These are phyloP conservation scores for Aurelia coerulea DNA, from an alignment of 30 jellyfish, hydroid and myxozoan species.

Conservation along the genomic window DNA sequence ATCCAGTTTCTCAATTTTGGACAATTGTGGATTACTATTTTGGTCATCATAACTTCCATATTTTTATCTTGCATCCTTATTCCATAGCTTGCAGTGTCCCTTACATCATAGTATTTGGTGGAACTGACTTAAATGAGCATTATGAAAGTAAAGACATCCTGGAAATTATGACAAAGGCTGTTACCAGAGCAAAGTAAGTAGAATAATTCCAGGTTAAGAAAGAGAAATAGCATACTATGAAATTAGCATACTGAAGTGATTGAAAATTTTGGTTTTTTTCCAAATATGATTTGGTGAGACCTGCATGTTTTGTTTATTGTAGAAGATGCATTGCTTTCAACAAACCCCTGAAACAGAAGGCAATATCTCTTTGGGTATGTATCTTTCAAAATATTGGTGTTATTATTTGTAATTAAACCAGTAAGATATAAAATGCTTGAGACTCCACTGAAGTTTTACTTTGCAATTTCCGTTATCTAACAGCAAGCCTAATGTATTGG, in stretches of 20 bases:
- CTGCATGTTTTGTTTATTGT: neutral
- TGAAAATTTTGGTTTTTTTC: too few species aligned
- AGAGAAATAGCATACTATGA: neutral
- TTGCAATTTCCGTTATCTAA: neutral
- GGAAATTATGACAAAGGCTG: conserved; percentile 57
- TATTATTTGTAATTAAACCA: neutral
- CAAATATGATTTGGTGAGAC: too few species aligned
- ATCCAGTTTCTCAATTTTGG: too few species aligned
- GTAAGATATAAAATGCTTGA: neutral
- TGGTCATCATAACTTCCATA: too few species aligned
- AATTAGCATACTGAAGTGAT: too few species aligned
- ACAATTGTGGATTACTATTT: too few species aligned
- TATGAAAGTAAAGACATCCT: conserved; percentile 7
- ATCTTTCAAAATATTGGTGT: neutral
- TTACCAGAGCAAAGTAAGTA: conserved; percentile 65
- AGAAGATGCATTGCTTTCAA: conserved; percentile 79
- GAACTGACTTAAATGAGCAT: conserved; percentile 86
- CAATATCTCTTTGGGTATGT: conserved; percentile 81
- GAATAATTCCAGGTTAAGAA: neutral
- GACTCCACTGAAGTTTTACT: neutral
- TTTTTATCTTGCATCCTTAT: neutral
- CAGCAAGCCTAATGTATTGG: too few species aligned
- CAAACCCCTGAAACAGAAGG: conserved; percentile 64
- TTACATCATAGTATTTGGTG: conserved; percentile 86
- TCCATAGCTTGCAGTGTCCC: conserved; percentile 71